Conservation (phyloP, 2,797 vertebrate species). For the Pseudomugil gertrudae region DNA sequence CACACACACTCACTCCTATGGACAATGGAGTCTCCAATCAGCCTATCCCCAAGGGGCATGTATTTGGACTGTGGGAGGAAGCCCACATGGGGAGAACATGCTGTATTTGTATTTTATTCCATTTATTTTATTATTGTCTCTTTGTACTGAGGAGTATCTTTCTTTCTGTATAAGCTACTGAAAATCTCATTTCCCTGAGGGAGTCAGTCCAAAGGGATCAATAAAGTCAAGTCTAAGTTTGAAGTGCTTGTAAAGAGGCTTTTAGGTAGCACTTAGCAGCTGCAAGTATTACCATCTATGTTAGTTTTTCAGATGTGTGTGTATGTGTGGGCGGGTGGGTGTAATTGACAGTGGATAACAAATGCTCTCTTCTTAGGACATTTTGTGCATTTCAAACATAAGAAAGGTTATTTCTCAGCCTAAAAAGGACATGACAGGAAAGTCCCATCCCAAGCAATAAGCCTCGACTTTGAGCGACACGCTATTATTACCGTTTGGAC, state of each 20-base stretch:
- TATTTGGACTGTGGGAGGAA: no score
- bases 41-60: no score
- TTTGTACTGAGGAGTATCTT: no score
- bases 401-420: background rate
- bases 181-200: no score
- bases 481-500: conserved; percentile 5
- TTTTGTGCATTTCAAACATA: background rate
- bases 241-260: background rate
- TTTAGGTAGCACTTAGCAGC: background rate
- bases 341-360: background rate
- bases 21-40: no score
- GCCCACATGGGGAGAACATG: no score
- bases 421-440: background rate
- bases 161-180: no score
- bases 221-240: no score
- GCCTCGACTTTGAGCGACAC: background rate
- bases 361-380: background rate
- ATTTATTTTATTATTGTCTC: no score
- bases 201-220: no score
- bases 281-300: background rate
- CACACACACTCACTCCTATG: no score
- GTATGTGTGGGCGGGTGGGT: background rate
- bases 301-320: background rate
- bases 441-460: background rate
- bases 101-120: no score